phyloP scores from a whole-genome alignment of 2,888 invertebrate species.

The Polydrusus cervinus region DNA sequence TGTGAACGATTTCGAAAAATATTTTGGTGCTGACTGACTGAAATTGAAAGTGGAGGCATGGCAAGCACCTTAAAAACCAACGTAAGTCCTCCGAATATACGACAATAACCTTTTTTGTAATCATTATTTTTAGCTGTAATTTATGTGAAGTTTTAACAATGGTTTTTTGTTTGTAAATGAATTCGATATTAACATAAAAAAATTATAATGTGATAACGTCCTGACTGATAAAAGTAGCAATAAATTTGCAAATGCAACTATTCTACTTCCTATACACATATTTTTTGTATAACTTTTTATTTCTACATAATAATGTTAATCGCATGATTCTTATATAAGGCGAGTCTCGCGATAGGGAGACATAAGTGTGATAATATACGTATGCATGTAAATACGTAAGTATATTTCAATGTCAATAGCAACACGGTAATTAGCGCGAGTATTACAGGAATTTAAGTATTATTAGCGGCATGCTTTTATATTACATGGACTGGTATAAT shows the following conservation, averaged over 20 bases:
- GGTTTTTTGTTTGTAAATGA: neutral
- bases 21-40: constrained; percentile 1
- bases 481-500: neutral
- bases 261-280: neutral
- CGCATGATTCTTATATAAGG: constrained; percentile 12
- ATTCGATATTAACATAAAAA: constrained; percentile 3
- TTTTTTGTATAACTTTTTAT: neutral
- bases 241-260: neutral
- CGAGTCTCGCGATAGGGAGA: neutral
- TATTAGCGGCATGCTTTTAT: constrained; percentile 1
- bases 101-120: neutral
- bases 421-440: constrained; percentile 6
- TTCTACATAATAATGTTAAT: neutral
- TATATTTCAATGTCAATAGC: constrained; percentile 13
- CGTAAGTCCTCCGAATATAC: constrained; percentile 27
- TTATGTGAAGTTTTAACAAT: constrained; percentile 10
- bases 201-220: neutral
- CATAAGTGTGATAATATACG: neutral
- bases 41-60: constrained; percentile 13
- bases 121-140: constrained; percentile 7
- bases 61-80: constrained; percentile 9
- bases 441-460: constrained; percentile 5
- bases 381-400: no score
- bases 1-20: neutral
- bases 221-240: neutral